Conservation (phyloP, 2,888 invertebrate genomes). For the Heterodera filipjevi region DNA sequence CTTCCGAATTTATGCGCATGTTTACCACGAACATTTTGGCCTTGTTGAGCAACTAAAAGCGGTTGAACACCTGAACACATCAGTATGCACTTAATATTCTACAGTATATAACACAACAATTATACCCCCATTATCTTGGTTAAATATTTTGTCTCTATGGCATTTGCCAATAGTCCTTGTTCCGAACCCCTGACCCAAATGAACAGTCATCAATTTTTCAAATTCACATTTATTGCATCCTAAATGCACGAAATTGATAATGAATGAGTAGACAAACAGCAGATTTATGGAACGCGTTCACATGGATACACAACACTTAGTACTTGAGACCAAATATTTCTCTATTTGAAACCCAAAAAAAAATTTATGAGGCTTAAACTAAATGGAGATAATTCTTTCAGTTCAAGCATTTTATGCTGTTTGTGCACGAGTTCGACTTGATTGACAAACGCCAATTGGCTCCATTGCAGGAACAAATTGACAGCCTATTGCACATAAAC, state of each 20-base stretch:
- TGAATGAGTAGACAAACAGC: no score
- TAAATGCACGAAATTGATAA: no score
- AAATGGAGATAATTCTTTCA: constrained; percentile 68
- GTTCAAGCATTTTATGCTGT: constrained; percentile 99
- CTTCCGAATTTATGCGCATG: constrained; percentile 98
- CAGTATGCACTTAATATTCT: not conserved
- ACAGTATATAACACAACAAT: not conserved
- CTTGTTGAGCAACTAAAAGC: constrained; percentile 90
- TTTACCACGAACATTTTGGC: constrained; percentile 96
- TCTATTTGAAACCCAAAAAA: no score
- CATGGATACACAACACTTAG: no score
- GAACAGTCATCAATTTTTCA: no score
- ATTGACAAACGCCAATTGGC: constrained; percentile 95
- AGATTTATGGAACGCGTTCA: no score
- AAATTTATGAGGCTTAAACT: no score
- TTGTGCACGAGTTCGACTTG: constrained; percentile 92
- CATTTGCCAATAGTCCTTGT: no score
- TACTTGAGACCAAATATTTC: no score
- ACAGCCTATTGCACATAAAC: constrained; percentile 66
- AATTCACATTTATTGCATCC: no score
- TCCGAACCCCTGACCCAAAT: no score
- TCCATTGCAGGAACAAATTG: constrained; percentile 94
- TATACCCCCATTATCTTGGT: not conserved
- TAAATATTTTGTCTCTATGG: no score
- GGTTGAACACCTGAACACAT: constrained; percentile 95